Evolutionary conservation across 2,797 vertebrate genomes (phyloP).

Genomic region (Pangasius macronema): DNA sequence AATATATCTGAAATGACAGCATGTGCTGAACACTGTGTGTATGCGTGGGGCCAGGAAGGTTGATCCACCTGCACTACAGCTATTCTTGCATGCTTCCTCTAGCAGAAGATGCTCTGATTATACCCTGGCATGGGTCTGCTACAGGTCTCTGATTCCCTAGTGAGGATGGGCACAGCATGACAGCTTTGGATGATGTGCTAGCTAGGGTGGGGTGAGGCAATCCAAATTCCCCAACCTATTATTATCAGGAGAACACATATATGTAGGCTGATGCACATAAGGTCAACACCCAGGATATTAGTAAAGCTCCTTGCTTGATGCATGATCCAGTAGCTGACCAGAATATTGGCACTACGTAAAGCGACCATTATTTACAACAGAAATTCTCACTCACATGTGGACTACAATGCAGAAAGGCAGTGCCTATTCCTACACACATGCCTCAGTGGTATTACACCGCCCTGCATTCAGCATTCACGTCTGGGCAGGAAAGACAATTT

Average conservation of each 20-base stretch:
- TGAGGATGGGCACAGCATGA: conserved; percentile 21
- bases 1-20: not conserved
- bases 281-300: conserved; percentile 23
- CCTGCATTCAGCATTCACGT: conserved; percentile 19
- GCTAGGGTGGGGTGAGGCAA: conserved; percentile 35
- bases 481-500: conserved; percentile 9
- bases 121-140: conserved; percentile 5
- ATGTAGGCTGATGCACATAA: not conserved
- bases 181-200: conserved; percentile 30
- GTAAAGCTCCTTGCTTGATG: not conserved
- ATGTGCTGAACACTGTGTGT: not conserved
- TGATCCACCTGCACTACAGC: conserved; percentile 14
- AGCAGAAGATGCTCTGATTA: conserved; percentile 1
- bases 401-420: conserved; percentile 19
- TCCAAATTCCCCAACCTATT: conserved; percentile 27
- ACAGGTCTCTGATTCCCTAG: conserved; percentile 13
- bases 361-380: not conserved
- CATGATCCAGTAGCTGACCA: not conserved
- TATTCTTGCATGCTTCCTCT: not conserved
- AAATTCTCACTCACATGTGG: not conserved
- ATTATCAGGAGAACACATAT: not conserved
- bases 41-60: not conserved
- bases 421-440: conserved; percentile 1
- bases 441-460: conserved; percentile 4
- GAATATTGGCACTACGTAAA: conserved; percentile 1